Evolutionary conservation across 2,113 vertebrate species (phyloP).

Genomic region (Myodes glareolus): DNA sequence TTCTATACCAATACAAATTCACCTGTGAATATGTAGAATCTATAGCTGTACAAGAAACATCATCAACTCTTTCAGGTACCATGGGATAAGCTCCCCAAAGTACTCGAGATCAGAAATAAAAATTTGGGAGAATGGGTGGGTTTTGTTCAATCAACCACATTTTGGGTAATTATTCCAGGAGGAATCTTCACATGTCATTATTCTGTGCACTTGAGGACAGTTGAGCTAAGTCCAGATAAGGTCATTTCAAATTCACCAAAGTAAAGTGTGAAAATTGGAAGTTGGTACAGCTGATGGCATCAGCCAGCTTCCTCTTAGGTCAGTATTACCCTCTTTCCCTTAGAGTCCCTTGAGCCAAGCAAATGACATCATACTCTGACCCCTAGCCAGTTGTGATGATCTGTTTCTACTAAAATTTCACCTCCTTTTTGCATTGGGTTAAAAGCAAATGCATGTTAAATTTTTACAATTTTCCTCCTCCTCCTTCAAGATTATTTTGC

Average conservation of each 20-base stretch:
- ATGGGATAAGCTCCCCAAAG: neutral
- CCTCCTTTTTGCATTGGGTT: neutral
- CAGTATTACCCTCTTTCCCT: neutral
- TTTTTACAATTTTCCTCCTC: neutral
- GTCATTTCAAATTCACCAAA: neutral
- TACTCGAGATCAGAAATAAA: neutral
- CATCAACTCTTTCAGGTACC: neutral
- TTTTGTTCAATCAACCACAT: neutral
- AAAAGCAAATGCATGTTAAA: neutral
- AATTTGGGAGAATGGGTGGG: neutral
- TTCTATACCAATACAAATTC: neutral
- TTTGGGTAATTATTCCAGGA: neutral
- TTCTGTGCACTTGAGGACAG: neutral
- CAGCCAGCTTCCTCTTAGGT: neutral
- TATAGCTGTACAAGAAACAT: neutral
- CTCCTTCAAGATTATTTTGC: neutral
- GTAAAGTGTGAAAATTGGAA: neutral
- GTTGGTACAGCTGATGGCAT: neutral
- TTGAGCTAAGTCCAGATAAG: neutral
- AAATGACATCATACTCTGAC: rapidly evolving
- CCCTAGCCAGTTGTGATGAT: neutral
- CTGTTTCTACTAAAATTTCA: neutral
- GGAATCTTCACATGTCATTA: neutral
- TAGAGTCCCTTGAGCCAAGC: neutral
- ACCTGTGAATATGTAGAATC: neutral